A percentile compares a stretch with the other conserved stretches of the same genome.
Conservation (phyloP, 2,888 invertebrate species). For the Clusia tigrina region DNA sequence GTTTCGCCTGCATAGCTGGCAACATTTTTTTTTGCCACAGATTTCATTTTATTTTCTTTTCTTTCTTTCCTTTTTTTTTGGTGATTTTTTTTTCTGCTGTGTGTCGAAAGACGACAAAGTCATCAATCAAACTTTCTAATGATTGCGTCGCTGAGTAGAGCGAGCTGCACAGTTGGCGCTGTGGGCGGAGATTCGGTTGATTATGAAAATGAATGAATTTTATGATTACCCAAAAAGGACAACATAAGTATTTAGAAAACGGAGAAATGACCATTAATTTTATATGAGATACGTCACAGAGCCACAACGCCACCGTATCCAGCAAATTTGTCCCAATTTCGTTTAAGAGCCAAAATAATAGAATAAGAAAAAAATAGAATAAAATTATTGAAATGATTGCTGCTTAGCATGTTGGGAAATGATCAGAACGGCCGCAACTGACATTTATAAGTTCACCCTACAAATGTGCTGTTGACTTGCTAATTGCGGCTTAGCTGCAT, state of each 20-base stretch:
- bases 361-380: too few relatives aligned
- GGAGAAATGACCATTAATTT: conserved; percentile 7
- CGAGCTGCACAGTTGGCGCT: not conserved
- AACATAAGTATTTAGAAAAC: conserved; percentile 4
- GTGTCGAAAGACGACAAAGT: conserved; percentile 21
- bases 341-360: too few relatives aligned
- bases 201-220: not conserved
- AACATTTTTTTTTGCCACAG: conserved; percentile 32
- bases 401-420: too few relatives aligned
- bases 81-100: not conserved
- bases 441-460: too few relatives aligned
- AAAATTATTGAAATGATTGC: too few relatives aligned
- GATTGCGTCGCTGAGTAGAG: conserved; percentile 33
- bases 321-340: conserved; percentile 51
- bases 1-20: too few relatives aligned
- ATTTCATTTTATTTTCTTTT: conserved; percentile 44
- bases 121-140: conserved; percentile 53
- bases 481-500: too few relatives aligned
- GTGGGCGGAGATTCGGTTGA: not conserved
- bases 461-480: too few relatives aligned
- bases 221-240: not conserved
- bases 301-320: conserved; percentile 49
- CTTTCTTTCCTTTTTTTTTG: conserved; percentile 16
- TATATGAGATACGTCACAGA: too few relatives aligned
- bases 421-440: too few relatives aligned